Evolutionary conservation across 2,113 vertebrate genomes (phyloP), one percentile per base, ranked within the genome.

Genomic region (Phylloscopus trochiloides): DNA sequence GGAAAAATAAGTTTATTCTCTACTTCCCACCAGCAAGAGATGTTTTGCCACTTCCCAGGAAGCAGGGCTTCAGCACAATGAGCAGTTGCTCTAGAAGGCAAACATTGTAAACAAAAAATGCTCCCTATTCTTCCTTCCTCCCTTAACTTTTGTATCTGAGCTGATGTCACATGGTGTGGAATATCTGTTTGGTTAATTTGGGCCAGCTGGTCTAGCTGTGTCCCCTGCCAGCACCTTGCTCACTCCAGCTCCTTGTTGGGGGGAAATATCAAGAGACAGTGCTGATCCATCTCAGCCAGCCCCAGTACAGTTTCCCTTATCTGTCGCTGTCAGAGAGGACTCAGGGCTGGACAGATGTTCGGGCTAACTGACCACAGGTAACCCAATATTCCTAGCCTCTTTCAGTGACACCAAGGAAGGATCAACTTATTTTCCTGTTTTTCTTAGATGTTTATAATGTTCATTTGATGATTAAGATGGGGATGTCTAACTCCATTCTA

Each of bases 11-110:
- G 1, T 9, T 48, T 40, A 20, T 34, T 58, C 16, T 58, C 31
- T 57, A 7, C 8, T 34, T 74, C 16, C 16, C 15, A 34, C 5
- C 2, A 57, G 6, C 34, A 57, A 55, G 18, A 0, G 0, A 3
- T 65, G 14, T 12, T 73, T 51, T 55, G 24, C 9, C 7, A 29
- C 24, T 34, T 57, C 10, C 19, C 29, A n/a, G 51, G 16, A 74
- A 57, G 24, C 6, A 29, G 29, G 14, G 4, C 10, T 40, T 19
- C 50, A n/a, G 34, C 42, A 19, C 10, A n/a, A 0, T 0, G 15
- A 29, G 6, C 8, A n/a, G 29, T 34, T 34, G 3, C 25, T 40
- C 16, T 13, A 6, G 12, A 66, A 40, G 13, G 19, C 7, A 66
- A 75, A 29, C 2, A 24, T 0, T 20, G 2, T 7, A 17, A 25